phyloP scores from a whole-genome alignment of 2,888 invertebrate genomes.

The Scelioninae gen. 1 region DNA sequence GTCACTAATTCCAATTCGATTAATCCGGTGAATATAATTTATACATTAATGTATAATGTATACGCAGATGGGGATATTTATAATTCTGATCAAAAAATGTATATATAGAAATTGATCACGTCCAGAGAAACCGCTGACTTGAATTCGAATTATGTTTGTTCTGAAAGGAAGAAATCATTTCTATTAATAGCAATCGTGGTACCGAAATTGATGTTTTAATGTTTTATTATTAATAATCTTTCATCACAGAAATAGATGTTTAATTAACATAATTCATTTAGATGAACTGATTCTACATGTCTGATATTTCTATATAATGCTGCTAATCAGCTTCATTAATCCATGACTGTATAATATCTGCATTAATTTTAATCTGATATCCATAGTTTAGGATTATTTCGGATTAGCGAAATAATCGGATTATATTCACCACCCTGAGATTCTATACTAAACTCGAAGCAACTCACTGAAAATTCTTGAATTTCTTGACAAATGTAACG shows the following conservation, averaged over 20 bases:
- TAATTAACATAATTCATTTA: not conserved
- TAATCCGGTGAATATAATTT: no score
- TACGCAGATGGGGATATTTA: slow-evolving; percentile 3
- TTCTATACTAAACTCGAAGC: not conserved
- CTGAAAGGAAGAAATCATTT: not conserved
- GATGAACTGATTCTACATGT: slow-evolving; percentile 5
- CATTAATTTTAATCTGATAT: slow-evolving; percentile 30
- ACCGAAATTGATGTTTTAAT: not conserved
- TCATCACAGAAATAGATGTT: slow-evolving; percentile 1
- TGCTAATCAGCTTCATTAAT: slow-evolving; percentile 30
- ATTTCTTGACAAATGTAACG: not conserved
- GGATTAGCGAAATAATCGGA: slow-evolving; percentile 31
- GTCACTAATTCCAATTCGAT: no score
- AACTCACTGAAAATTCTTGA: slow-evolving; percentile 8
- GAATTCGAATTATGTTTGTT: not conserved
- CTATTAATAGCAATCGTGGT: not conserved
- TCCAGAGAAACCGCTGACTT: not conserved
- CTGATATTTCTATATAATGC: slow-evolving; percentile 10
- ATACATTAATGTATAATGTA: no score
- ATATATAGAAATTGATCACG: not conserved
- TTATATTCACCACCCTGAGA: slow-evolving; percentile 16
- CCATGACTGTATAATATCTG: slow-evolving; percentile 34
- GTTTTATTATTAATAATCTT: not conserved
- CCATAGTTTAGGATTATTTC: slow-evolving; percentile 20
- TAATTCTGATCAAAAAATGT: not conserved